A percentile compares a stretch with the other conserved stretches of the same genome.
Conservation (phyloP, 2,113 vertebrate genomes). For the Boulengeromyrus knoepffleri region DNA sequence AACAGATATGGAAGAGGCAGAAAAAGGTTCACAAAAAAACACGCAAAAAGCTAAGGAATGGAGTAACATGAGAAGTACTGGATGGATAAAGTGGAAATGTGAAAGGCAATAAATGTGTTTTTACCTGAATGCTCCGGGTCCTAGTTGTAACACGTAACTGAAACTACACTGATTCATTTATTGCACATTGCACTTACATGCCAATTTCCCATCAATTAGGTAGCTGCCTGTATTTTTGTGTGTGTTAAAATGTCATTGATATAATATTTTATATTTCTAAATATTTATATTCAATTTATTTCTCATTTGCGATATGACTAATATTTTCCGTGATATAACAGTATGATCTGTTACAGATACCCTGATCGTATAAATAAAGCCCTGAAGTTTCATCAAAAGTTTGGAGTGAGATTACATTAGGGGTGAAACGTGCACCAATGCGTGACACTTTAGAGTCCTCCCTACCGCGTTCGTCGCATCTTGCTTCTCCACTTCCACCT, state of each 20-base stretch:
- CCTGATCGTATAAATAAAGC: neutral
- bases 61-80: neutral
- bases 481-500: too few relatives aligned
- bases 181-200: neutral
- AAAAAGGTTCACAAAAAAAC: neutral
- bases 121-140: neutral
- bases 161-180: neutral
- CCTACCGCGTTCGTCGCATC: too few relatives aligned
- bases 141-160: neutral
- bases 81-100: neutral
- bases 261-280: too few relatives aligned
- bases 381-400: too few relatives aligned
- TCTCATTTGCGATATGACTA: neutral
- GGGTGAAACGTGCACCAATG: too few relatives aligned
- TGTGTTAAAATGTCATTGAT: too few relatives aligned
- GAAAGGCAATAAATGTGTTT: neutral
- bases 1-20: neutral
- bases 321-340: neutral
- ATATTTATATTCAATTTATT: neutral
- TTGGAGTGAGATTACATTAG: too few relatives aligned
- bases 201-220: neutral
- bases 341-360: neutral
- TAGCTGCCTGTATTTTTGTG: too few relatives aligned
- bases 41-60: neutral
- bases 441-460: too few relatives aligned